Percentiles rank a stretch among this genome's conserved stretches.
These are phyloP conservation scores for Trachelipus rathkii DNA, from an alignment of 1,140 invertebrate genomes.

Conservation along the genomic window DNA sequence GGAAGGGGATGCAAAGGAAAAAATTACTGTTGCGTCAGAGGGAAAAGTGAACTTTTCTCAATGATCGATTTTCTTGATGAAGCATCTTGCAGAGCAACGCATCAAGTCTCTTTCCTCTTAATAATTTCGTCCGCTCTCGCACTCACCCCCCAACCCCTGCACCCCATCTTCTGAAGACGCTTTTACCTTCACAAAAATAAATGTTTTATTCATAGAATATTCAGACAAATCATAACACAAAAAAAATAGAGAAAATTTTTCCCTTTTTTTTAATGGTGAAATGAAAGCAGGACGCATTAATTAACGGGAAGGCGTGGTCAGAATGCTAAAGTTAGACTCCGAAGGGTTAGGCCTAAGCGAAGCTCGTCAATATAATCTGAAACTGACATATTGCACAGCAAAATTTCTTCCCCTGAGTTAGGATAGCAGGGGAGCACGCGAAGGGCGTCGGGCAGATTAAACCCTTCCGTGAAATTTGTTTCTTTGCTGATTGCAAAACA, in stretches of 20 bases:
- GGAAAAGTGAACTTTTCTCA: slow-evolving; percentile 6
- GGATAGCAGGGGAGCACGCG: not conserved
- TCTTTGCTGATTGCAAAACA: not conserved
- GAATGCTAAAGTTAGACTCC: not conserved
- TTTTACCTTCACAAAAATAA: no score
- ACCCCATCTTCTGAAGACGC: not conserved
- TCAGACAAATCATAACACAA: no score
- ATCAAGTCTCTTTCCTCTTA: not conserved
- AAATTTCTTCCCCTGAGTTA: not conserved
- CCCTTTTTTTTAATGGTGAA: not conserved
- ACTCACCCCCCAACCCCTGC: not conserved
- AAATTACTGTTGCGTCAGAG: slow-evolving; percentile 8
- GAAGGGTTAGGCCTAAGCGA: not conserved
- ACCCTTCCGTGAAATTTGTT: not conserved
- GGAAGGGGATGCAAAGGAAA: not conserved
- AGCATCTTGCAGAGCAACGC: slow-evolving; percentile 7
- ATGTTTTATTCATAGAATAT: no score
- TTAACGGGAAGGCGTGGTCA: slow-evolving; percentile 8
- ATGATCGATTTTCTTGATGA: slow-evolving; percentile 13
- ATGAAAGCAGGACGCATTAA: slow-evolving; percentile 7
- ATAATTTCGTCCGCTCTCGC: not conserved
- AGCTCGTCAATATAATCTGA: slow-evolving; percentile 1
- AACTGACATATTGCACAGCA: slow-evolving; percentile 6
- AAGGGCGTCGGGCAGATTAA: not conserved
- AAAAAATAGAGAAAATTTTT: no score